A percentile compares a stretch with the other conserved stretches of the same genome.
Evolutionary conservation across 2,888 invertebrate genomes (phyloP).

Genomic region (Sinotaia quadrata): DNA sequence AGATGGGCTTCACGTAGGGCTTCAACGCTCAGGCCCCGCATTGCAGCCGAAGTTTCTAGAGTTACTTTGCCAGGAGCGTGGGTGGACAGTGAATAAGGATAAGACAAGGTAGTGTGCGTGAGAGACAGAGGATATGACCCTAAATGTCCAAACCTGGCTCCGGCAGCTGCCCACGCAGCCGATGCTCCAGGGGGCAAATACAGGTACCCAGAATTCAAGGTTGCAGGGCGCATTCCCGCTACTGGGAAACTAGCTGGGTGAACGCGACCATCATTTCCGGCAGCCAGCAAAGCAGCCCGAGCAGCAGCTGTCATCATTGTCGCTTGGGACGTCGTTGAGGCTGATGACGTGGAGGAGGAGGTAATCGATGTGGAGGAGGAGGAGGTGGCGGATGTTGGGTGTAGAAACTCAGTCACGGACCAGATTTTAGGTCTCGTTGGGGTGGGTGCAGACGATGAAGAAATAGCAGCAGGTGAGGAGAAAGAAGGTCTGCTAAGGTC

Average conservation of each 20-base stretch:
- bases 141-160: constrained; percentile 39
- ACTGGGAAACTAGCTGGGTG: background rate
- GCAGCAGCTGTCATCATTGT: constrained; percentile 39
- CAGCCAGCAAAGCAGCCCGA: constrained; percentile 38
- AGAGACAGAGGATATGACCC: constrained; percentile 48
- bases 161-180: constrained; percentile 51
- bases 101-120: constrained; percentile 62
- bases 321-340: constrained; percentile 32
- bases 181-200: constrained; percentile 51
- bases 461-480: background rate
- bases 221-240: constrained; percentile 21
- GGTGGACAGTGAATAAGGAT: constrained; percentile 60
- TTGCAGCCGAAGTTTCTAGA: constrained; percentile 18
- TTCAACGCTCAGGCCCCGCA: constrained; percentile 27
- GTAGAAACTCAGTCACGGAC: constrained; percentile 59
- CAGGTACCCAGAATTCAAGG: constrained; percentile 42
- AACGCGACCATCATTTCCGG: background rate
- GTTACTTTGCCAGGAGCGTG: constrained; percentile 42
- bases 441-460: constrained; percentile 1
- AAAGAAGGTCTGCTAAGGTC: background rate
- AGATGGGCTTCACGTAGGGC: constrained; percentile 23
- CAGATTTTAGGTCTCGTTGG: constrained; percentile 56
- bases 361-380: constrained; percentile 8
- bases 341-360: constrained; percentile 20
- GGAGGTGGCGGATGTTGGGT: constrained; percentile 33